These are phyloP conservation scores for Drosophila bunnanda DNA, from an alignment of 2,888 invertebrate species.

Conservation along the genomic window DNA sequence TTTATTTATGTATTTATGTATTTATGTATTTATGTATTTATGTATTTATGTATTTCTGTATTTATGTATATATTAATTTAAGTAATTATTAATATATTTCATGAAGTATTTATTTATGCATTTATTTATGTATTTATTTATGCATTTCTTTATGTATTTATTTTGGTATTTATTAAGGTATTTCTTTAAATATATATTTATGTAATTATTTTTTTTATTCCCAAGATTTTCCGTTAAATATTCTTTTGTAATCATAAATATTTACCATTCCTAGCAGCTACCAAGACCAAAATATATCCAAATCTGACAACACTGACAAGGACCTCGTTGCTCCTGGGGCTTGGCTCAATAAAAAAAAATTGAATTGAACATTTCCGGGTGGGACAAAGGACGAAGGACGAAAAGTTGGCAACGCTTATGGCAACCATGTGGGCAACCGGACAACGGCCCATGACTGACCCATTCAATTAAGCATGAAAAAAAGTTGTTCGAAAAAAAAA, in stretches of 20 bases:
- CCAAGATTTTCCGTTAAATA: too few species aligned
- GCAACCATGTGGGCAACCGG: slow-evolving; percentile 61
- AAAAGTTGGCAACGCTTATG: slow-evolving; percentile 51
- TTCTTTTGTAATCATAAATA: too few species aligned
- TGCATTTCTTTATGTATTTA: not conserved
- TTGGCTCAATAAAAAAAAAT: slow-evolving; percentile 57
- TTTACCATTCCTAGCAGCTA: too few species aligned
- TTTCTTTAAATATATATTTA: not conserved
- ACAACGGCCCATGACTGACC: slow-evolving; percentile 80
- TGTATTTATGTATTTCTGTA: too few species aligned
- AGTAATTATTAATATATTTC: too few species aligned
- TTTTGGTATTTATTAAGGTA: not conserved
- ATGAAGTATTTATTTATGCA: not conserved
- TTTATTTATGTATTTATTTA: not conserved
- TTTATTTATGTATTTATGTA: not conserved
- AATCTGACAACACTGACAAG: slow-evolving; percentile 2
- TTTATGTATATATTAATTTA: not conserved
- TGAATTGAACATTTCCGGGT: slow-evolving; percentile 77
- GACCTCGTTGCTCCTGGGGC: slow-evolving; percentile 16
- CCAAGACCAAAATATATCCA: not conserved
- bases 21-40: not conserved
- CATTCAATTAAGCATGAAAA: slow-evolving; percentile 84
- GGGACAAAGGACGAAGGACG: slow-evolving; percentile 15
- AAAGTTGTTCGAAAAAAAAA: slow-evolving; percentile 33
- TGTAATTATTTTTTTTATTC: not conserved